Base-by-base conservation (phyloP, 1,140 invertebrate species). In the Hypothenemus hampei region DNA sequence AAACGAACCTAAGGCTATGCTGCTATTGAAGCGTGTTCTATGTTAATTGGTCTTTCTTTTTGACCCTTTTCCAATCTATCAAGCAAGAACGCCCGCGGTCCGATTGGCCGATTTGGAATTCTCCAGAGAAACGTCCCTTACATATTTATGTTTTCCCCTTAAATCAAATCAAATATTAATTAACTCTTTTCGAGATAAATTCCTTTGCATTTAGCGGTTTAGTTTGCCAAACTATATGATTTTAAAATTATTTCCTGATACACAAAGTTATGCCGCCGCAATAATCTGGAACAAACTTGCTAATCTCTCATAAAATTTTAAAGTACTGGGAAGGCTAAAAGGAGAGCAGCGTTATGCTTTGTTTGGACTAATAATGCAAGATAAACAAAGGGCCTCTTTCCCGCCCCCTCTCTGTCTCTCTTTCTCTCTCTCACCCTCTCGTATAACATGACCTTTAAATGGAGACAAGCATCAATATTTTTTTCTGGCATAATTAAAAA, bases 131-230 rank as follows among this genome's bases (percentile, higher is more conserved):
- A 24, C 35, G 56, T 58, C 57, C 57, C 51, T 49, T 61, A 51
- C 57, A 51, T 61, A 58, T 58, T 61, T 61, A 61, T 61, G 54
- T 58, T 51, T 61, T 61, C 59, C n/a, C 51, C 37, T 47, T 43
- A 61, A 61, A 61, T 58, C 57, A 61, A 58, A 61, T 61, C 56
- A 61, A 61, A 61, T 45, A 60, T 49, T n/a, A n/a, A n/a, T n/a
- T n/a, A n/a, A n/a, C 16, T n/a, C n/a, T n/a, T n/a, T n/a, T n/a
- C n/a, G n/a, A n/a, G n/a, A n/a, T n/a, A n/a, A n/a, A n/a, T n/a
- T n/a, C n/a, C 22, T 29, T 11, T 29, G 24, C 24, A 11, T 29
- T 29, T 29, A 29, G 11, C 24, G 24, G 5, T 29, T 45, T 45
- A 45, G 23, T 26, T 45, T 15, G n/a, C n/a, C n/a, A n/a, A n/a